Conservation (phyloP, 2,113 vertebrate species). For the Hippocampus mohnikei region DNA sequence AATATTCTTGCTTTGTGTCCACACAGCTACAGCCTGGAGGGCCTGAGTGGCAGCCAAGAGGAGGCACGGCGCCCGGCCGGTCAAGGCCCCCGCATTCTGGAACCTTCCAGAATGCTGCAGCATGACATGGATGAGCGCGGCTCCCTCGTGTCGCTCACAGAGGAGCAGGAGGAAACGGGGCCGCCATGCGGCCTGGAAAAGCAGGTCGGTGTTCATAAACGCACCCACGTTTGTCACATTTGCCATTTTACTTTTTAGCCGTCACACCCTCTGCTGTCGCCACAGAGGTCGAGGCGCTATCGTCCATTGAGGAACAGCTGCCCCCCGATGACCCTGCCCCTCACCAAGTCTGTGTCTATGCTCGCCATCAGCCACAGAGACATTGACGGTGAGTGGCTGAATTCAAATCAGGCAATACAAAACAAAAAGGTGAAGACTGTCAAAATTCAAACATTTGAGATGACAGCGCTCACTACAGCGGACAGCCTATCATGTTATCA, state of each 20-base stretch:
- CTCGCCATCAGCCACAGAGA: conserved; percentile 86
- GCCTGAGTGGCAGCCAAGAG: conserved; percentile 75
- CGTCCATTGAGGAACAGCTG: conserved; percentile 71
- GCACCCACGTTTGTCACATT: neutral
- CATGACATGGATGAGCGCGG: conserved; percentile 74
- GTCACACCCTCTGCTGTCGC: neutral
- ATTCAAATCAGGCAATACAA: neutral
- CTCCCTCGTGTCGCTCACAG: conserved; percentile 84
- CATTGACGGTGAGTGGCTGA: conserved; percentile 77
- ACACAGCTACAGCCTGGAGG: conserved; percentile 92
- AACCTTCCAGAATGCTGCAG: conserved; percentile 63
- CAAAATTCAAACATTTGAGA: no score
- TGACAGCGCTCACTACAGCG: no score
- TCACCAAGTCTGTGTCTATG: conserved; percentile 93
- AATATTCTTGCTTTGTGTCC: conserved; percentile 4
- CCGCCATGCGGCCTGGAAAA: conserved; percentile 68
- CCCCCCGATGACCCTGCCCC: conserved; percentile 75
- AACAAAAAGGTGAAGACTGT: neutral
- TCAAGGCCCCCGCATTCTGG: conserved; percentile 65
- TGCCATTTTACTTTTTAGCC: no score
- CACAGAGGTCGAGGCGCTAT: conserved; percentile 63
- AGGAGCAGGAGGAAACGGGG: conserved; percentile 79
- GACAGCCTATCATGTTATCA: no score
- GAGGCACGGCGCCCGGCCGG: conserved; percentile 68
- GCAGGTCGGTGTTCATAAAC: conserved; percentile 66